Base-by-base conservation (phyloP, 2,888 invertebrate genomes). In the Euplexia lucipara region DNA sequence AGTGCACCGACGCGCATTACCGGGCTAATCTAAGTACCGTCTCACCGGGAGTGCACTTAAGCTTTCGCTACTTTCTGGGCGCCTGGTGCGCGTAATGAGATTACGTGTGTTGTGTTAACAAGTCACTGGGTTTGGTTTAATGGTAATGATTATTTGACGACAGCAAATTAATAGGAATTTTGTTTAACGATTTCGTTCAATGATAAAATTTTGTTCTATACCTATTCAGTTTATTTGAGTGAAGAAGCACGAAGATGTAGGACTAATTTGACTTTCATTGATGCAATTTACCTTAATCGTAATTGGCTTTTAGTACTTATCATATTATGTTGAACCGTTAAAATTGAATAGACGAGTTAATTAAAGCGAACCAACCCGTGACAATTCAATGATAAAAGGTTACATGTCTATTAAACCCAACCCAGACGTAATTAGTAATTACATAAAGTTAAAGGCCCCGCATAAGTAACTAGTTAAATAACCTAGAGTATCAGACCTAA, bases 41-140 rank as follows among this genome's bases (percentile, higher is more conserved):
- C 81, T 78, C 75, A 68, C 69, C 70, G 73, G 71, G 71, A 84
- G 78, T 82, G 82, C 84, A 83, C 82, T 83, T 83, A 82, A 82
- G 79, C 81, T 82, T 67, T 70, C 34, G 58, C 77, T 79, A 75
- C 76, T 79, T 82, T 81, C 78, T 80, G 81, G 49, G 59, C 70
- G 67, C 81, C 83, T 81, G 74, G 78, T 79, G 70, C 76, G 37
- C 57, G 67, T 70, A 82, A 82, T 77, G 74, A 78, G 78, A 82
- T 82, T 82, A 78, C 79, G 82, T 83, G 76, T 74, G 57, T 77
- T 78, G 73, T 67, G 66, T 83, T 67, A 75, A 68, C 73, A 81
- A 75, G 73, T 77, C 75, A 64, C 34, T 54, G 59, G 30, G 18
- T 67, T 58, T 48, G 30, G 41, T 59, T 59, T 30, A 32, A 45